Base-by-base conservation (phyloP, 2,113 vertebrate genomes). In the Actinemys pallida region DNA sequence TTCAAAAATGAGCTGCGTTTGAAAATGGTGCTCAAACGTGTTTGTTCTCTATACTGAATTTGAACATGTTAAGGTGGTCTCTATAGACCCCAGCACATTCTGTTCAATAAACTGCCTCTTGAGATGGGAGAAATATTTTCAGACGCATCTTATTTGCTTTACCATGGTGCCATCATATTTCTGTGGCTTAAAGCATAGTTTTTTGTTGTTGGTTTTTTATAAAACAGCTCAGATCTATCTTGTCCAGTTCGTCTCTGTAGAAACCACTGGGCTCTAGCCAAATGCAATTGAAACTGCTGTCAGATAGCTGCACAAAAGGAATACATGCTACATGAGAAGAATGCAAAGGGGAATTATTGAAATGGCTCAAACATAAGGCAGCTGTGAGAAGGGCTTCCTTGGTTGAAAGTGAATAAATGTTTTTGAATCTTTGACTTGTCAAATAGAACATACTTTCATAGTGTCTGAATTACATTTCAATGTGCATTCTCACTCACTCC, bases 351-450 rank as follows among this genome's bases (percentile, higher is more conserved):
- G 0, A 75, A 89, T 25, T 10, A 50, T 24, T 83, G 27, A 90
- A 96, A 75, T 62, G 16, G 25, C 86, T 87, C 76, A 62, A 83
- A 93, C 91, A 56, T 49, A 57, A 89, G 53, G 52, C 24, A 53
- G 3, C 7, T 5, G 1, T 16, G 35, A 17, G 20, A 83, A n/a
- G 59, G 1, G 6, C 5, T 59, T 85, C 59, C 50, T 3, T 53
- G 3, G 9, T 4, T 2, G 1, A 1, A 4, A 5, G 45, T 4
- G 11, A 22, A 54, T 20, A 25, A 7, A 5, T n/a, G 22, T 42
- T 39, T 72, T 72, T 72, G n/a, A 42, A 39, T 72, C 39, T 72
- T 72, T 39, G n/a, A 42, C 69, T 72, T 39, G n/a, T 72, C 17
- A 72, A 42, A 20, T 39, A 42, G 19, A 72, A 39, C n/a, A 72